Evolutionary conservation across 2,797 vertebrate species (phyloP).

Genomic region (Sphenopsis melanotis): DNA sequence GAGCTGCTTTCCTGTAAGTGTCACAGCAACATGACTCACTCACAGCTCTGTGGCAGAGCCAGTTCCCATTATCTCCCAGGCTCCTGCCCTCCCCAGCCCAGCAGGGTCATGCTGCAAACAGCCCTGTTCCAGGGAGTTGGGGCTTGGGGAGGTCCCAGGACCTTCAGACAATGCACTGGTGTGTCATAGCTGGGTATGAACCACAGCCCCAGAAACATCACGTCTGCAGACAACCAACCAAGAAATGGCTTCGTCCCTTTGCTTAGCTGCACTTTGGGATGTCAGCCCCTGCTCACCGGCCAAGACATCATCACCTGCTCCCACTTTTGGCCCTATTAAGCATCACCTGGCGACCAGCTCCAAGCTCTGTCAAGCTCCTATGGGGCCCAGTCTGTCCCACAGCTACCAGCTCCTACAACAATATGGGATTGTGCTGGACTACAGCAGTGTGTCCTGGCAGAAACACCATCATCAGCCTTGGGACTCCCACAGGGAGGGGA

Average conservation of each 20-base stretch:
- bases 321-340: accelerated
- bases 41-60: neutral
- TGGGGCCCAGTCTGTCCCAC: neutral
- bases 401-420: neutral
- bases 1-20: neutral
- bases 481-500: neutral
- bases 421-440: neutral
- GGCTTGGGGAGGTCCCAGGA: neutral
- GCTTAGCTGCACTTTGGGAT: neutral
- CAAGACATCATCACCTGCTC: neutral
- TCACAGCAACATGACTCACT: neutral
- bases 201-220: accelerated
- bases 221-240: accelerated
- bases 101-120: neutral
- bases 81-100: neutral
- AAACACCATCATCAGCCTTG: neutral
- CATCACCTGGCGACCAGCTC: neutral
- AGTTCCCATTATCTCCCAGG: accelerated
- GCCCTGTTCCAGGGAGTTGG: accelerated
- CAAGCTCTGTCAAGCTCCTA: neutral
- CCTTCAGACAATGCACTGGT: accelerated
- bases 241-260: accelerated
- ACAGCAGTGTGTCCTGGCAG: neutral
- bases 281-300: neutral
- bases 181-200: accelerated